Evolutionary conservation across 2,113 vertebrate genomes (phyloP), one percentile per base, ranked within the genome.

Genomic region (Hemiscyllium ocellatum): DNA sequence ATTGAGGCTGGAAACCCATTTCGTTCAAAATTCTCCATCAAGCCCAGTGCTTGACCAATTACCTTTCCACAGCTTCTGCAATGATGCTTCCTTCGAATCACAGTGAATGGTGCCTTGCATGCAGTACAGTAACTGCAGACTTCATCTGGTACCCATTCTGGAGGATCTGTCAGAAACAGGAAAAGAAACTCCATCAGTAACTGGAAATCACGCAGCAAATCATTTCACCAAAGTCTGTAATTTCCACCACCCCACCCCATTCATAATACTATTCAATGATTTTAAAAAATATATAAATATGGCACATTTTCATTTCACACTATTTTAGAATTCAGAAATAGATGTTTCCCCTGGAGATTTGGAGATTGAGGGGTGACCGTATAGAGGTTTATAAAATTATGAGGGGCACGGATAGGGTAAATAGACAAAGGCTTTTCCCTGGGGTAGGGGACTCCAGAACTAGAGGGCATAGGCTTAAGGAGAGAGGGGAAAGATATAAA

Each of bases 21-120:
- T n/a, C 10, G 26, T 94, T 66, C 2, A 68, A 65, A 65, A 65
- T 56, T 19, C 24, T 24, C n/a, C 66, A 42, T n/a, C 66, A 29
- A 94, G 66, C 7, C 37, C 24, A 47, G 68, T 24, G 65, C 56
- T 70, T 70, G 13, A 83, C 61, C 29, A 52, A 95, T 6, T 96
- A 99, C 99, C 98, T 99, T 99, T 97, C 99, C 99, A 95, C 99
- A 99, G 98, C 99, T 99, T 96, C 99, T 98, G 96, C 99, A 99
- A 97, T 99, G 99, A 97, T 99, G 99, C 87, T 99, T 99, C 97
- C 99, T 98, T 97, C 99, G 98, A 96, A 99, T 99, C 96, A 99
- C 99, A 0, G 99, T 99, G 97, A 99, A 99, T 0, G 99, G 99
- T 33, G 99, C 99, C 96, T 99, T 99, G 97, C 99, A 99, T 8